Evolutionary conservation across 2,888 invertebrate genomes (phyloP).

Genomic region (Cheilosia variabilis): DNA sequence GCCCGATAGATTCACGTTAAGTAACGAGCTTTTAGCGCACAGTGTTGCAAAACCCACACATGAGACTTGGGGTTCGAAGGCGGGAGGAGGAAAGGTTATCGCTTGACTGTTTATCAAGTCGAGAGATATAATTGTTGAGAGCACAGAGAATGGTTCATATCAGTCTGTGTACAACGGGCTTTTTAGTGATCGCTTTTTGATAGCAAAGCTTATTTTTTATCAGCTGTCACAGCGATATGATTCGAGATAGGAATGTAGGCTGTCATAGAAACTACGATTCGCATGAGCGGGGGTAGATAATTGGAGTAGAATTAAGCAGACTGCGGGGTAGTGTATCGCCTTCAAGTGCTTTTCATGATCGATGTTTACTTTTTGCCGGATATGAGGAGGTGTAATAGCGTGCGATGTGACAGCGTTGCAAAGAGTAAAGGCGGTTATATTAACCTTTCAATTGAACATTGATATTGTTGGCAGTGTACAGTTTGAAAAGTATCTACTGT

Average conservation of each 20-base stretch:
- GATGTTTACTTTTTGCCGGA: constrained; percentile 18
- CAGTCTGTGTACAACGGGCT: not conserved
- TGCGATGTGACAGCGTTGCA: not conserved
- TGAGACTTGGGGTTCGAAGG: not conserved
- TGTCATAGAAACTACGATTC: constrained; percentile 2
- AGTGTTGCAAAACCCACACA: constrained; percentile 24
- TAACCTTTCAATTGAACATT: constrained; percentile 27
- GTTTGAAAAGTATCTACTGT: not conserved
- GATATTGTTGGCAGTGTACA: not conserved
- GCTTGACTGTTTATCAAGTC: constrained; percentile 37
- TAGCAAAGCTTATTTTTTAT: constrained; percentile 29
- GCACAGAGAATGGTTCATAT: constrained; percentile 4
- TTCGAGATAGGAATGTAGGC: constrained; percentile 20
- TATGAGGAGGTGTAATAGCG: constrained; percentile 25
- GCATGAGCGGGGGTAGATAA: not conserved
- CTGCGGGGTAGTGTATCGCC: constrained; percentile 30
- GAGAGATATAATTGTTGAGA: not conserved
- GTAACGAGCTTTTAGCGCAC: constrained; percentile 35
- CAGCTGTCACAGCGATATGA: constrained; percentile 1
- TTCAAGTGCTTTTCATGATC: constrained; percentile 32
- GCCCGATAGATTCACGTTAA: constrained; percentile 25
- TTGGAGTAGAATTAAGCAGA: constrained; percentile 34
- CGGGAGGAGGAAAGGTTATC: constrained; percentile 26
- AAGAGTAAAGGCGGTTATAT: constrained; percentile 17
- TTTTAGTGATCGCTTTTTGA: not conserved